Base-by-base conservation (phyloP, 2,797 vertebrate genomes). In the Tympanoctomys barrerae region DNA sequence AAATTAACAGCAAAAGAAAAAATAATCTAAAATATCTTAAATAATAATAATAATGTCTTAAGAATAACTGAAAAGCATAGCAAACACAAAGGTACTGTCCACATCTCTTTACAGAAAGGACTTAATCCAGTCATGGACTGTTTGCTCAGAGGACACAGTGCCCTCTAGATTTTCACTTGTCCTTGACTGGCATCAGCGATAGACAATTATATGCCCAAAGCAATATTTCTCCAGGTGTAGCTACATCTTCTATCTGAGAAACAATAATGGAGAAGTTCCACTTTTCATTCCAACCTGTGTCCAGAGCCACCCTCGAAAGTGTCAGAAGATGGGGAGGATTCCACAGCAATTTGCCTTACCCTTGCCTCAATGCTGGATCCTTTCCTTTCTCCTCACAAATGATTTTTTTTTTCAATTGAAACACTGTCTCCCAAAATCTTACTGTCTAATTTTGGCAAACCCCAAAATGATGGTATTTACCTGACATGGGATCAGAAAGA, bases 271-370 rank as follows among this genome's bases (percentile, higher is more conserved):
- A 49, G 33, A 22, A 59, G 0, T 33, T 57, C 26, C 42, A 39
- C 16, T 57, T 61, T 46, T 26, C 0, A 49, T 16, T 46, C 70
- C n/a, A 5, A 4, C 6, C 2, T 10, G 0, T 79, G 24, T 73
- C 28, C n/a, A 13, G 16, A n/a, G 5, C 5, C 3, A 21, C 1
- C n/a, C 0, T 0, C 28, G 31, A 73, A 22, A 24, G 9, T 13
- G 52, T 12, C 21, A 33, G 12, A 71, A 3, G 28, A 42, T 19
- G 12, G 8, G 3, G 14, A 33, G 18, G 19, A 24, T 18, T 54
- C 10, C 2, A 13, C 16, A 54, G 16, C 36, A n/a, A 31, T n/a
- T 12, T 26, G 33, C 54, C 1, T 36, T 79, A 1, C 13, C 13
- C 12, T 42, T 36, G 46, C 14, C 4, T 42, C 22, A n/a, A 19